Conservation (phyloP, 2,888 invertebrate genomes). For the Trissonchulus latispiculum region DNA sequence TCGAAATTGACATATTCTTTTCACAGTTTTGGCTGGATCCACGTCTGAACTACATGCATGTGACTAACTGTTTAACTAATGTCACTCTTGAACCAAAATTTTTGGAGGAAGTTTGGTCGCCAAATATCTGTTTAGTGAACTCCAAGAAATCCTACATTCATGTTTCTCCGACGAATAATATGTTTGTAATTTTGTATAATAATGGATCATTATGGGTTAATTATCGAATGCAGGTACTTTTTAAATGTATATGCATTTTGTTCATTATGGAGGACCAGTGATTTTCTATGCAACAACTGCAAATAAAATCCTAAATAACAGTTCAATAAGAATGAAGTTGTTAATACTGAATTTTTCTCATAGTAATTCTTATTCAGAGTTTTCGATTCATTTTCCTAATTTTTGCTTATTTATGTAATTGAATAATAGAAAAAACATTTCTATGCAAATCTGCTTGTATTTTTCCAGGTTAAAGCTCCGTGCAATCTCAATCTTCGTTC, state of each 20-base stretch:
- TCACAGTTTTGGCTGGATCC: conserved; percentile 35
- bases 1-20: conserved; percentile 43
- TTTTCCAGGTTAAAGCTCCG: conserved; percentile 36
- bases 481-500: conserved; percentile 38
- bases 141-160: conserved; percentile 40
- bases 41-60: conserved; percentile 8
- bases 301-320: no score
- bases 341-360: no score
- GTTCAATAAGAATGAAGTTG: no score
- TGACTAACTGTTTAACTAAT: conserved; percentile 17
- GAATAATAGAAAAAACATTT: no score
- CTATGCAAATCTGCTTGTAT: not conserved
- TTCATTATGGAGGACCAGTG: no score
- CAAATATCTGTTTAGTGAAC: conserved; percentile 42
- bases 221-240: conserved; percentile 33
- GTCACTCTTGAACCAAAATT: conserved; percentile 31
- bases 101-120: conserved; percentile 40
- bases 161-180: conserved; percentile 41
- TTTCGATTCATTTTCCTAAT: no score
- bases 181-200: conserved; percentile 38
- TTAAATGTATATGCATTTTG: no score
- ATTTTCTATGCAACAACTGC: no score
- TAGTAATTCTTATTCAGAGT: no score
- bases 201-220: conserved; percentile 43
- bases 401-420: no score